Conservation (phyloP, 1,140 invertebrate species). For the Octopus sinensis region DNA sequence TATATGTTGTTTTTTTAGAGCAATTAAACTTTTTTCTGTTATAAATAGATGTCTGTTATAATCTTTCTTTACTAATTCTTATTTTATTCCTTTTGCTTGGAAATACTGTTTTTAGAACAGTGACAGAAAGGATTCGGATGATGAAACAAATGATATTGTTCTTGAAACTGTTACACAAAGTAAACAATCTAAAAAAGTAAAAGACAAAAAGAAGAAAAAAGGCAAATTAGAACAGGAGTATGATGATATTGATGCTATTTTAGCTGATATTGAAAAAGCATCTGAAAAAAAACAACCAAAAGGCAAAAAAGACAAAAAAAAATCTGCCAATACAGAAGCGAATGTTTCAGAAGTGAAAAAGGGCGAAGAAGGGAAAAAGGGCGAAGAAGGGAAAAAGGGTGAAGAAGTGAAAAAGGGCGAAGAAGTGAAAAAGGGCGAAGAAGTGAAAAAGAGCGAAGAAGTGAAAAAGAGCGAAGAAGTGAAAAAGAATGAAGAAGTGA, state of each 20-base stretch:
- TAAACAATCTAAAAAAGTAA: slow-evolving; percentile 37
- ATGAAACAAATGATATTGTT: slow-evolving; percentile 21
- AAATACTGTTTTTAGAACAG: slow-evolving; percentile 6
- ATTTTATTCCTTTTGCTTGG: no score
- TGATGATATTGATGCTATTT: slow-evolving; percentile 79
- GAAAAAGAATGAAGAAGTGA: slow-evolving; percentile 36
- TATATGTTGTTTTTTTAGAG: no score
- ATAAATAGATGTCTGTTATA: no score
- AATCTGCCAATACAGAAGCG: slow-evolving; percentile 30
- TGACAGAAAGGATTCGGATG: slow-evolving; percentile 17
- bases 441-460: slow-evolving; percentile 41
- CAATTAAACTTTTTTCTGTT: no score
- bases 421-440: slow-evolving; percentile 33
- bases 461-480: slow-evolving; percentile 21
- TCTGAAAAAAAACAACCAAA: slow-evolving; percentile 47
- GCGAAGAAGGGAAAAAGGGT: slow-evolving; percentile 25
- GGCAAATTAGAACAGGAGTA: slow-evolving; percentile 68
- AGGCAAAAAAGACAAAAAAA: slow-evolving; percentile 60
- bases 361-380: slow-evolving; percentile 22
- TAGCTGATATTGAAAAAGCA: slow-evolving; percentile 61
- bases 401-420: slow-evolving; percentile 39
- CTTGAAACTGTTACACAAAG: slow-evolving; percentile 21
- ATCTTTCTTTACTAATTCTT: no score
- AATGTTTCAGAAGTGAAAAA: slow-evolving; percentile 50
- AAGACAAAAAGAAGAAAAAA: slow-evolving; percentile 43